Evolutionary conservation across 2,797 vertebrate species (phyloP).

Genomic region (Darevskia mixta): DNA sequence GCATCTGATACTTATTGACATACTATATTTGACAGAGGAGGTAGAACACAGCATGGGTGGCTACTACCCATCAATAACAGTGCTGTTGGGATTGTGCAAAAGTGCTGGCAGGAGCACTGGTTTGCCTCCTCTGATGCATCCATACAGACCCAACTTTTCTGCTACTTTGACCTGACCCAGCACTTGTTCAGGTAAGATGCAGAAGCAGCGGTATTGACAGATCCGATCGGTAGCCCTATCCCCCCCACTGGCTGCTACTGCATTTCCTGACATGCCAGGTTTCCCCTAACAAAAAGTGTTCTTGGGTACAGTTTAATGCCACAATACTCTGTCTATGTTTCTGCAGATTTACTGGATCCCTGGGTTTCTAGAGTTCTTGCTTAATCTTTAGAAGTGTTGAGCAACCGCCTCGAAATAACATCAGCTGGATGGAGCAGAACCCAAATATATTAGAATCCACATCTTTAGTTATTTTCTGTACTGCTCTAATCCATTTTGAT

Average conservation of each 20-base stretch:
- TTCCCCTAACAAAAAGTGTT: not conserved
- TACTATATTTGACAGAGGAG: too few species aligned
- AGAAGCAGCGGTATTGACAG: not conserved
- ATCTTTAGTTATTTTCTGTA: not conserved
- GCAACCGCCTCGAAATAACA: constrained; percentile 38
- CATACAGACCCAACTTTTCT: too few species aligned
- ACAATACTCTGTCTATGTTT: not conserved
- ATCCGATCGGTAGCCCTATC: too few species aligned
- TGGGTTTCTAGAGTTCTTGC: constrained; percentile 31
- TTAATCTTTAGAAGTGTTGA: constrained; percentile 28
- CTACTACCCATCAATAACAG: too few species aligned
- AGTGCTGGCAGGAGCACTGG: too few species aligned
- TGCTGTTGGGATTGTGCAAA: too few species aligned
- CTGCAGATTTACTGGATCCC: constrained; percentile 9
- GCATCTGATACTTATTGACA: too few species aligned
- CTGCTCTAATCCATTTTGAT: not conserved
- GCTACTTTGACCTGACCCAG: too few species aligned
- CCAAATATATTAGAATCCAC: not conserved
- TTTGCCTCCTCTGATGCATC: too few species aligned
- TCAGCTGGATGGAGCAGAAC: constrained; percentile 11
- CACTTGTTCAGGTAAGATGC: too few species aligned
- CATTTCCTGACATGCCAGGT: not conserved
- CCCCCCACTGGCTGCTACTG: not conserved
- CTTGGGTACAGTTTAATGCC: not conserved
- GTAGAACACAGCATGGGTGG: too few species aligned